Conservation (phyloP, 2,113 vertebrate genomes). For the Echinops telfairi region DNA sequence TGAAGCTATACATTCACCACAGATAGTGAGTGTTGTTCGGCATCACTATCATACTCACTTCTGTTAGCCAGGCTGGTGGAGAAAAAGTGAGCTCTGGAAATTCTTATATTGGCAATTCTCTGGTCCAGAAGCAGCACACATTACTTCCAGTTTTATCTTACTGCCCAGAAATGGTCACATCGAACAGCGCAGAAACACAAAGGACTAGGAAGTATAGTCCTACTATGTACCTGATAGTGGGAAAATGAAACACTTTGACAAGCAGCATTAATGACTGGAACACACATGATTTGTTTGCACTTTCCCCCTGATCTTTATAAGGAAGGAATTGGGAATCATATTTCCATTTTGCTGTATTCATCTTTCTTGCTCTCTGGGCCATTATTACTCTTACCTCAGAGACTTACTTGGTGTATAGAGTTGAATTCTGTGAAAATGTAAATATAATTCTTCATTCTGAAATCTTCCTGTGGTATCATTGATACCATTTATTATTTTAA, state of each 20-base stretch:
- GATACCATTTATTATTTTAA: conserved; percentile 47
- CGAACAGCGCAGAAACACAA: neutral
- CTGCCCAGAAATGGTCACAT: neutral
- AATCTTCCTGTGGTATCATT: neutral
- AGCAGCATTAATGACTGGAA: neutral
- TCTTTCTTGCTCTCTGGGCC: neutral
- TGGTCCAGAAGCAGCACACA: neutral
- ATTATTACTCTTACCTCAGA: conserved; percentile 13
- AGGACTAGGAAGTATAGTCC: neutral
- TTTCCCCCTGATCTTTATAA: conserved; percentile 7
- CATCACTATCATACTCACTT: neutral
- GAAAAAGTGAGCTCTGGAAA: neutral
- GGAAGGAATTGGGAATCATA: neutral
- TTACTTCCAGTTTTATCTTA: conserved; percentile 28
- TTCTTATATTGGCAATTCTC: conserved; percentile 16
- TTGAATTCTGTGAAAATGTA: conserved; percentile 13
- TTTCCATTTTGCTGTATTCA: conserved; percentile 31
- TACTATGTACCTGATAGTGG: neutral
- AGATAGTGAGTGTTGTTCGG: neutral
- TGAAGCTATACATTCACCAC: neutral
- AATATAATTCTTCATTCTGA: neutral
- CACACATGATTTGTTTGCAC: neutral
- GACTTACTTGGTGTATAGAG: neutral
- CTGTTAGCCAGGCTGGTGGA: conserved; percentile 18
- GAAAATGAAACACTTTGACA: conserved; percentile 49